A percentile compares a stretch with the other conserved stretches of the same genome.
These are phyloP conservation scores for Gonioctena quinquepunctata DNA, from an alignment of 1,140 invertebrate species.

Conservation along the genomic window DNA sequence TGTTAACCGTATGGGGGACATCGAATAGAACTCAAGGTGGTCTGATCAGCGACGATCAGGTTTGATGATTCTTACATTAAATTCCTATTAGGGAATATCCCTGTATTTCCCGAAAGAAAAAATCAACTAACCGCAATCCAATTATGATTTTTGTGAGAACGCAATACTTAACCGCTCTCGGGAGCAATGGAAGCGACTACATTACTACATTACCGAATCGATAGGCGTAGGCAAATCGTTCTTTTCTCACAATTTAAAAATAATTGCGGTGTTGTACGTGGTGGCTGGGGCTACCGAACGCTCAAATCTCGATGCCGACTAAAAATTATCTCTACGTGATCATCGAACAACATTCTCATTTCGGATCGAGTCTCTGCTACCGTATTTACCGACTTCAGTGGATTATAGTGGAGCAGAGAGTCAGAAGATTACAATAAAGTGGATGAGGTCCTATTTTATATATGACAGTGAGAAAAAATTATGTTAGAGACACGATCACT, in stretches of 20 bases:
- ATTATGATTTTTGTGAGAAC: neutral
- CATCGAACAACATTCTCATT: constrained; percentile 9
- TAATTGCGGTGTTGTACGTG: constrained; percentile 36
- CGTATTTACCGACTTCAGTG: constrained; percentile 2
- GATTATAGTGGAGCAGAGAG: neutral
- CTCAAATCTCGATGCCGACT: constrained; percentile 30
- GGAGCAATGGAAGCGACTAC: neutral
- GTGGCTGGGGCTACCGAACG: constrained; percentile 28
- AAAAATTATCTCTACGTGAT: constrained; percentile 39
- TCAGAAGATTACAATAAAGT: no score
- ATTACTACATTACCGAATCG: neutral
- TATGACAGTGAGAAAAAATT: no score
- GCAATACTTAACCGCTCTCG: neutral
- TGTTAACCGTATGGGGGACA: no score
- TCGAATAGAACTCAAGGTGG: no score
- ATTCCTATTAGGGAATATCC: no score
- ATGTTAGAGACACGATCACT: no score
- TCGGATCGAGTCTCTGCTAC: constrained; percentile 26
- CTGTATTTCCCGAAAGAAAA: neutral
- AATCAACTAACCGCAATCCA: neutral
- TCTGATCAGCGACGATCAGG: no score
- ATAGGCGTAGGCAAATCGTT: constrained; percentile 21
- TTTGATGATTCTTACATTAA: no score
- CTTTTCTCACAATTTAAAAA: constrained; percentile 38
- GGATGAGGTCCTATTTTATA: no score